Percentiles rank a stretch among this genome's conserved stretches.
Evolutionary conservation across 2,113 vertebrate genomes (phyloP).

Genomic region (Ageneiosus marmoratus): DNA sequence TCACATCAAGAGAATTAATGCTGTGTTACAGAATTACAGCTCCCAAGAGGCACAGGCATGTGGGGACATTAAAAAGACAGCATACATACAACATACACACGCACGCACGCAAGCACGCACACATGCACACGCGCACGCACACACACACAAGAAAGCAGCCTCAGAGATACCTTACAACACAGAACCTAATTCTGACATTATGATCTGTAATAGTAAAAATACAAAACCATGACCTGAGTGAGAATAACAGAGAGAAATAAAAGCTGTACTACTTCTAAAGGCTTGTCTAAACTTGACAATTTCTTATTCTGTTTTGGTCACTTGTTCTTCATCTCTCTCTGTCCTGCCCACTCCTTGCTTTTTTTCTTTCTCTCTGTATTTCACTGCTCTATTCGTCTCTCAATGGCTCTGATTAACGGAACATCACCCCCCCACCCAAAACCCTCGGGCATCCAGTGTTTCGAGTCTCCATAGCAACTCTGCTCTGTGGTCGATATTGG

Average conservation of each 20-base stretch:
- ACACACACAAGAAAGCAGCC: background rate
- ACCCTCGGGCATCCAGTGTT: constrained; percentile 38
- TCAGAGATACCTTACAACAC: background rate
- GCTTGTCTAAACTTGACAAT: background rate
- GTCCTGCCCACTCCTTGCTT: background rate
- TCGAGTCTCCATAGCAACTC: constrained; percentile 50
- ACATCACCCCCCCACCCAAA: constrained; percentile 19
- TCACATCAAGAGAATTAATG: constrained; percentile 23
- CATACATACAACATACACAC: background rate
- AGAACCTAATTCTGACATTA: background rate
- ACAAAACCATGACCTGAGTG: background rate
- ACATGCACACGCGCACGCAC: too few relatives aligned
- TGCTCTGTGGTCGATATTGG: constrained; percentile 46
- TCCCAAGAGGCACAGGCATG: background rate
- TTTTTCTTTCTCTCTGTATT: background rate
- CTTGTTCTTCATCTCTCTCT: constrained; percentile 1
- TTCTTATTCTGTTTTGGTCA: background rate
- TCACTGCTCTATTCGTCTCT: constrained; percentile 27
- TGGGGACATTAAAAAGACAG: background rate
- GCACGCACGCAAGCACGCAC: too few relatives aligned
- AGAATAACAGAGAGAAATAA: background rate
- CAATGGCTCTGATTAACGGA: constrained; percentile 50
- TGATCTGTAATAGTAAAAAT: background rate
- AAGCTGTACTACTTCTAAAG: background rate
- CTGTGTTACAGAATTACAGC: constrained; percentile 9